Evolutionary conservation across 2,888 invertebrate genomes (phyloP), one percentile per base, ranked within the genome.

Genomic region (Limnephilus rhombicus): DNA sequence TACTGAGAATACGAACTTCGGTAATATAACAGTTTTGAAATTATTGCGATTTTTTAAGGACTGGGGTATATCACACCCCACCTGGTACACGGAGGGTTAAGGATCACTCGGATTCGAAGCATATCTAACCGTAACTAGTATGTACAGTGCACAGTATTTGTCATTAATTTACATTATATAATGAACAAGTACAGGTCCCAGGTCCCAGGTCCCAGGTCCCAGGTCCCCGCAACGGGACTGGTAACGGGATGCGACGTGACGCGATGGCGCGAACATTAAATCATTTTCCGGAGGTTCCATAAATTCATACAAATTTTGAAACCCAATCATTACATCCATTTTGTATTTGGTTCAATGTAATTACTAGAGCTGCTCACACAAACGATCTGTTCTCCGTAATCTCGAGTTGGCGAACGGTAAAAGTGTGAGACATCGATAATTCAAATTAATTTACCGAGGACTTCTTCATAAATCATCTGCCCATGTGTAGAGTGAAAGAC

Each of bases 231-330:
- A 49, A n/a, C n/a, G n/a, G 18, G 83, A 15, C 9, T 7, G 31
- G 15, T 31, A 83, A 82, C 82, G 31, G 29, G 13, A 15, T n/a
- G 83, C 83, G 24, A 68, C 53, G 18, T 68, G 53, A 68, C 24
- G 53, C 53, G 18, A 68, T 68, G 83, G 83, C 83, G 83, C 83
- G 15, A 18, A 34, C 31, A 29, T 83, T 34, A 83, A 29, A 83
- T 83, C 83, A 83, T n/a, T 31, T 83, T 34, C 31, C 34, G 83
- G 24, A 83, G 83, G 24, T 83, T 15, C 83, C 83, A 83, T 83
- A 83, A 83, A 83, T 83, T 18, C 15, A 24, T 31, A 4, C 3
- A 37, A 37, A 83, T 83, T 83, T 83, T 83, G 34, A 37, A 83
- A 37, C 37, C 34, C 83, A 37, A 83, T 83, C 15, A 83, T 83